phyloP scores from a whole-genome alignment of 2,797 vertebrate species.

The Helicolenus hilgendorfi region DNA sequence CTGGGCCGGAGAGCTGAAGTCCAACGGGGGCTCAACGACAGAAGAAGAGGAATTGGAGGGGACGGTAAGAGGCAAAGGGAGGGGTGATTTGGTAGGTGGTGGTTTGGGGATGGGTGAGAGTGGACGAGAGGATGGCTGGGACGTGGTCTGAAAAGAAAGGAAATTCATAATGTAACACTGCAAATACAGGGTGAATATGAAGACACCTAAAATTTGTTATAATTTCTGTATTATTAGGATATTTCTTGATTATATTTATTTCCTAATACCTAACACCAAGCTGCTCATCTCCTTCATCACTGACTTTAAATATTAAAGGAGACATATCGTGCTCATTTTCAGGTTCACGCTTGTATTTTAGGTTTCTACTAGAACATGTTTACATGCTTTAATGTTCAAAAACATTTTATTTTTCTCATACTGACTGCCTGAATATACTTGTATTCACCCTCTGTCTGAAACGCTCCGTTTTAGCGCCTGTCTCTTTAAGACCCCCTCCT shows the following conservation, averaged over 20 bases:
- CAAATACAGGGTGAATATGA: background rate
- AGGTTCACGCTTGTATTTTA: background rate
- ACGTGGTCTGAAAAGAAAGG: slow-evolving; percentile 77
- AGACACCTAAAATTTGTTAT: background rate
- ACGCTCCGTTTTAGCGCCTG: too few relatives aligned
- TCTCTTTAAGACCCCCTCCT: too few relatives aligned
- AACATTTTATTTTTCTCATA: background rate
- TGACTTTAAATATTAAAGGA: background rate
- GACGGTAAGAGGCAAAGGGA: background rate
- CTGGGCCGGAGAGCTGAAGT: slow-evolving; percentile 92
- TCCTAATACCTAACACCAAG: background rate
- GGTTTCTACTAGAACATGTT: background rate
- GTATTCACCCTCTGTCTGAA: too few relatives aligned
- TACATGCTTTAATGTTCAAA: background rate
- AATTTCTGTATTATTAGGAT: background rate
- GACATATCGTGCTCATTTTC: background rate
- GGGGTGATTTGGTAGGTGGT: slow-evolving; percentile 29
- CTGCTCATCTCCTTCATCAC: background rate
- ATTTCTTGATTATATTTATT: background rate
- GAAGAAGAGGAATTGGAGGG: slow-evolving; percentile 44
- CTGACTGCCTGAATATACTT: too few relatives aligned
- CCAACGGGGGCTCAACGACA: slow-evolving; percentile 67
- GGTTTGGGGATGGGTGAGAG: slow-evolving; percentile 79
- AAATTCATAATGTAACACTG: background rate
- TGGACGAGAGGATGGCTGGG: slow-evolving; percentile 80